phyloP scores from a whole-genome alignment of 2,888 invertebrate species.

The Mycalesis mineus region DNA sequence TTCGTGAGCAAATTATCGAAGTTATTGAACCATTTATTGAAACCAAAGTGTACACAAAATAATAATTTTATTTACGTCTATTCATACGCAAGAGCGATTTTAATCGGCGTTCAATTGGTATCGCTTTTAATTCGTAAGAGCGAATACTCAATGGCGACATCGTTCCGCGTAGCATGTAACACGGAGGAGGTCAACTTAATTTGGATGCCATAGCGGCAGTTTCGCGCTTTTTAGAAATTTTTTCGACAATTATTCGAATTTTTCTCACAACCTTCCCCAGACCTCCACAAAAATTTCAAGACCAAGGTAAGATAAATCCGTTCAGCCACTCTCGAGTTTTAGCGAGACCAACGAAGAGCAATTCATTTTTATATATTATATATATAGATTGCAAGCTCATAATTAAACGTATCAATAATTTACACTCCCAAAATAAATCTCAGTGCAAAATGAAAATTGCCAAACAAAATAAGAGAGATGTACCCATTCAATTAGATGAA shows the following conservation, averaged over 20 bases:
- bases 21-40: slow-evolving; percentile 14
- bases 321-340: too few species aligned
- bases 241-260: too few species aligned
- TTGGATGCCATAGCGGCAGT: too few species aligned
- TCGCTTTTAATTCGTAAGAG: slow-evolving; percentile 25
- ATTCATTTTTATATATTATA: not conserved
- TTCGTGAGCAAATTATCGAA: slow-evolving; percentile 14
- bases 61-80: slow-evolving; percentile 15
- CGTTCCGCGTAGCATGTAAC: too few species aligned
- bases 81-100: slow-evolving; percentile 23
- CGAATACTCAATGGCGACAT: not conserved
- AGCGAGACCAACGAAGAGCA: too few species aligned
- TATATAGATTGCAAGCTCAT: not conserved
- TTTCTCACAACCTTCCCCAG: too few species aligned
- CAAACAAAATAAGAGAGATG: slow-evolving; percentile 28
- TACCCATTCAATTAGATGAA: slow-evolving; percentile 31
- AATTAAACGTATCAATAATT: slow-evolving; percentile 13
- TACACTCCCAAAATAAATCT: slow-evolving; percentile 23
- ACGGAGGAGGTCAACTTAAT: too few species aligned
- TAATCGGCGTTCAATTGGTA: slow-evolving; percentile 20
- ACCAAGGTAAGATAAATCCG: too few species aligned
- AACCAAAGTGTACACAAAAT: slow-evolving; percentile 6
- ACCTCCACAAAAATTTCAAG: too few species aligned
- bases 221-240: too few species aligned
- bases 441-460: slow-evolving; percentile 30